Evolutionary conservation across 2,797 vertebrate genomes (phyloP).

Genomic region (Lycodopsis pacificus): DNA sequence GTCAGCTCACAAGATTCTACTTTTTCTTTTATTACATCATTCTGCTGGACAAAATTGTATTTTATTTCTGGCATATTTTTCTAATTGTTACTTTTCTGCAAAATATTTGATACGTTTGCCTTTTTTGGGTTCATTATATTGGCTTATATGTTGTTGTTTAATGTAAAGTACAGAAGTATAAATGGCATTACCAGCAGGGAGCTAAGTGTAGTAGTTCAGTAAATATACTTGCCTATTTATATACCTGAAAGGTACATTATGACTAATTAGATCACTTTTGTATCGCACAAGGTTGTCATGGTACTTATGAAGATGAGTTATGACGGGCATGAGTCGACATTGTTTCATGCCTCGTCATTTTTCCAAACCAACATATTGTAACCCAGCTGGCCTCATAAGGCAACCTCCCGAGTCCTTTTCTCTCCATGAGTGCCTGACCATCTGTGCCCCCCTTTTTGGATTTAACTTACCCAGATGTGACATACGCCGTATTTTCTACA

Average conservation of each 20-base stretch:
- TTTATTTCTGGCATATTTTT: too few relatives aligned
- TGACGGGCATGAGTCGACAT: constrained; percentile 25
- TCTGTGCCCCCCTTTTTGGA: constrained; percentile 58
- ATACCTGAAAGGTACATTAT: background rate
- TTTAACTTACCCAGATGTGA: constrained; percentile 50
- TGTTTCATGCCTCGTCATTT: constrained; percentile 31
- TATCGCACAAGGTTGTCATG: background rate
- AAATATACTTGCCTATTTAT: background rate
- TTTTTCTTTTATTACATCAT: too few relatives aligned
- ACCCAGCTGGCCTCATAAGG: constrained; percentile 65
- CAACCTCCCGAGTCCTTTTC: constrained; percentile 29
- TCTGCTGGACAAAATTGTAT: too few relatives aligned
- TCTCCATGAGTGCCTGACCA: constrained; percentile 52
- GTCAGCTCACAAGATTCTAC: too few relatives aligned
- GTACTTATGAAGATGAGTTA: constrained; percentile 36
- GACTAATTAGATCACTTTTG: background rate
- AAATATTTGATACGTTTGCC: too few relatives aligned
- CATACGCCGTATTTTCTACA: constrained; percentile 31
- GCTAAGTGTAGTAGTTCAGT: background rate
- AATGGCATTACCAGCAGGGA: background rate
- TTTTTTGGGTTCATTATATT: background rate
- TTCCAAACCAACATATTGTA: constrained; percentile 57
- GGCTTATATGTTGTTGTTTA: background rate
- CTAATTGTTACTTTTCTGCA: too few relatives aligned
- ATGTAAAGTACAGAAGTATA: background rate